Base-by-base conservation (phyloP, 2,888 invertebrate genomes). In the Nomada ferruginata region DNA sequence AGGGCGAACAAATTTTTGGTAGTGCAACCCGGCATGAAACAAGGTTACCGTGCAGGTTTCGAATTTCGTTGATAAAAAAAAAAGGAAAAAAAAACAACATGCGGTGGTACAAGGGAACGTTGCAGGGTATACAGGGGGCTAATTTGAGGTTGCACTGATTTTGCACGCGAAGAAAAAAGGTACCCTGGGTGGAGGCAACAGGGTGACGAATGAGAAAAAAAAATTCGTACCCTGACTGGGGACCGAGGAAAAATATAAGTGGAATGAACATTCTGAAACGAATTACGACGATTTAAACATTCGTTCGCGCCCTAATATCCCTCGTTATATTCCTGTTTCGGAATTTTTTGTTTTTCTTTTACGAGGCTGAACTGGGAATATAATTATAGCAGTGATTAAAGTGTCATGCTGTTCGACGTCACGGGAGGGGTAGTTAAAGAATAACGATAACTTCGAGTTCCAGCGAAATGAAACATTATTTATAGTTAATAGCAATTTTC, bases 131-230 rank as follows among this genome's bases (percentile, higher is more conserved):
- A 83, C 79, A 79, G 86, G 82, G 79, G 87, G 59, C 89, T 92
- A 90, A 92, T 92, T 92, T 90, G 91, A 89, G 91, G 92, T 91
- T 90, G 78, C 88, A 85, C 89, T 91, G 91, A 92, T 92, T 92
- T 90, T 82, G 82, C 88, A 90, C 88, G 87, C 89, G 84, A 85
- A 57, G 65, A 87, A 90, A 88, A 88, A 89, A 89, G 60, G 57
- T 78, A 60, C 23, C 44, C 47, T 55, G 59, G 66, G 44, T 68
- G 71, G 57, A 10, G 53, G 52, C 69, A 47, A n/a, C 36, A 23
- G 20, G 20, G 36, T 36, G 53, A 36, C 20, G 20, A 2, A 53
- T 18, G 29, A n/a, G n/a, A 36, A 53, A 47, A 72, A 72, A 64
- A 72, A 72, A 66, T 57, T 59, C 59, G 55, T 50, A 23, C 61